These are phyloP conservation scores for Paradoxurus hermaphroditus DNA, from an alignment of 2,113 vertebrate genomes.

Conservation along the genomic window DNA sequence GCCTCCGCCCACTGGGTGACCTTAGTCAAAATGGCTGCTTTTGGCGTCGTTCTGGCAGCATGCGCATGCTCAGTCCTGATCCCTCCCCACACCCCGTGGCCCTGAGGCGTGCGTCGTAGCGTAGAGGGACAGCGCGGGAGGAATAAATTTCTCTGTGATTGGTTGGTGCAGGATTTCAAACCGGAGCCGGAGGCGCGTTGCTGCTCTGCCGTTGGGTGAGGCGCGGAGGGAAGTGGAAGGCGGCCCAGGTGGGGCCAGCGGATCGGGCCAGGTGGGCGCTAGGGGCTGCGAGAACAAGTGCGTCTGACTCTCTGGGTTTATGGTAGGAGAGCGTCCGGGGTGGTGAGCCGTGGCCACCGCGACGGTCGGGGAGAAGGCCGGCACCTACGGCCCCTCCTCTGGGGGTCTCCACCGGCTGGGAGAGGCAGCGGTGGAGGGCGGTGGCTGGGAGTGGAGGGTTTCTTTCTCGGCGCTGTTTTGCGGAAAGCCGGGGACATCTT, in stretches of 20 bases:
- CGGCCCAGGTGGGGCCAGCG: background rate
- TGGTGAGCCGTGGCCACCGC: background rate
- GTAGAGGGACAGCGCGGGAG: background rate
- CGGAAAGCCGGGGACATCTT: background rate
- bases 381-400: rapidly evolving
- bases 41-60: background rate
- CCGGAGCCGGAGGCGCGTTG: slow-evolving; percentile 50
- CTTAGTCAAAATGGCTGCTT: slow-evolving; percentile 53
- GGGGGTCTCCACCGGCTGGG: too few relatives aligned
- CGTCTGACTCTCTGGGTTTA: background rate
- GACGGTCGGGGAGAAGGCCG: background rate
- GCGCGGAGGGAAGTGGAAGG: background rate
- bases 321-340: background rate
- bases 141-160: slow-evolving; percentile 64
- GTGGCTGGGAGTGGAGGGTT: background rate
- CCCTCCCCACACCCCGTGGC: too few relatives aligned
- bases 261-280: background rate
- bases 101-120: background rate
- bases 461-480: background rate
- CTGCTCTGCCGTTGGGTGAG: slow-evolving; percentile 18
- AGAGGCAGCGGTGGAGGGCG: background rate
- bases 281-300: background rate
- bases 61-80: background rate
- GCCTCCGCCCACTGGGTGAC: background rate
- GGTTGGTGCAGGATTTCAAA: slow-evolving; percentile 75